Evolutionary conservation across 2,797 vertebrate species (phyloP).

Genomic region (Pangasius djambal): DNA sequence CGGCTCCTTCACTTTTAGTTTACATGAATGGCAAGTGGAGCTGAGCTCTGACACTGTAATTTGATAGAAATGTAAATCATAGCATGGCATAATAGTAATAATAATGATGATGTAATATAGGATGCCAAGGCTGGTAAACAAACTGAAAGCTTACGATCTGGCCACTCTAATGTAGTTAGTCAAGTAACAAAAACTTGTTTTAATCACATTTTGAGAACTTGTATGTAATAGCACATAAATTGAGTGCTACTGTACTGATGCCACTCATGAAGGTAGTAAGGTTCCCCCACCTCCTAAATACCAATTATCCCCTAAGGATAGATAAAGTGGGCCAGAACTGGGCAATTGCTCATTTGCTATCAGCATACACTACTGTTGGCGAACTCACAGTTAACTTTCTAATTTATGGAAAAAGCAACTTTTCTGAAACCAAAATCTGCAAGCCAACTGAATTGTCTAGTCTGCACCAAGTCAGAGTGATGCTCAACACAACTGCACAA

Average conservation of each 20-base stretch:
- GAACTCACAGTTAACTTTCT: background rate
- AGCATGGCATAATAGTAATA: background rate
- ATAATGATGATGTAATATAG: background rate
- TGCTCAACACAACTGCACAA: background rate
- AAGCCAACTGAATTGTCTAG: background rate
- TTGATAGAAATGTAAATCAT: background rate
- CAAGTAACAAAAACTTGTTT: background rate
- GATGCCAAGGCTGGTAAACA: background rate
- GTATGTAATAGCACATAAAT: too few relatives aligned
- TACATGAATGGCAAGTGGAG: background rate
- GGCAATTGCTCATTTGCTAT: conserved; percentile 5
- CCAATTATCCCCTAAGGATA: background rate
- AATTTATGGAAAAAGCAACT: background rate
- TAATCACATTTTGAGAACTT: background rate
- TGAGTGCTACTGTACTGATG: background rate
- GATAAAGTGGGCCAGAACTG: conserved; percentile 5
- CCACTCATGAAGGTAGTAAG: background rate
- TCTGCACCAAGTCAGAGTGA: background rate
- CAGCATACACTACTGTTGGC: background rate
- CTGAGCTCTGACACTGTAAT: conserved; percentile 7
- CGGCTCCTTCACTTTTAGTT: background rate
- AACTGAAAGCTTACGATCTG: background rate
- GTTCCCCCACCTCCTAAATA: background rate
- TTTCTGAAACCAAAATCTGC: background rate
- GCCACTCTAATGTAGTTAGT: background rate